Evolutionary conservation across 37 sponge, comb jelly and placozoan species (phyloP).

Genomic region (Ephydatia muelleri): DNA sequence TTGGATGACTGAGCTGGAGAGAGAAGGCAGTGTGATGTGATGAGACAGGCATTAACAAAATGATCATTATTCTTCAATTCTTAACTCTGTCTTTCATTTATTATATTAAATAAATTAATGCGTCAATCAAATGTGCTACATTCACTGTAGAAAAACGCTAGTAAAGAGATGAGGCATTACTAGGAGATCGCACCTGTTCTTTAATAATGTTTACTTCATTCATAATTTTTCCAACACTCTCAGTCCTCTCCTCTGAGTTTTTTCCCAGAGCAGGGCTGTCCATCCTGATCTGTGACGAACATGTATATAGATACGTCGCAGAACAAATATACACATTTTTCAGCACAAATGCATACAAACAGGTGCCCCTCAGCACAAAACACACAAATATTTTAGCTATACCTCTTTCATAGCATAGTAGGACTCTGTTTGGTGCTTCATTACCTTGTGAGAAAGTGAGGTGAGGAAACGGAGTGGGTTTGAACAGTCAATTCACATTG

Average conservation of each 20-base stretch:
- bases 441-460: constrained; percentile 24
- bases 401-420: constrained; percentile 87
- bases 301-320: background rate
- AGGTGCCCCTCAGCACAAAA: too few relatives aligned
- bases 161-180: background rate
- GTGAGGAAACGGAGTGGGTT: background rate
- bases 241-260: constrained; percentile 50
- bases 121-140: too few relatives aligned
- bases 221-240: constrained; percentile 65
- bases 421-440: constrained; percentile 19
- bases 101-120: too few relatives aligned
- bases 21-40: background rate
- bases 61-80: too few relatives aligned
- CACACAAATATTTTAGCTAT: background rate
- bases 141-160: too few relatives aligned
- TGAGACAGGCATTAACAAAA: too few relatives aligned
- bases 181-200: constrained; percentile 52
- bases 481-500: too few relatives aligned
- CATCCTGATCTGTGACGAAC: constrained; percentile 34
- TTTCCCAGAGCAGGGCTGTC: constrained; percentile 67
- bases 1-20: constrained; percentile 55
- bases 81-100: too few relatives aligned
- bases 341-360: too few relatives aligned
- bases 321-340: too few relatives aligned
- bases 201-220: constrained; percentile 84